phyloP scores from a whole-genome alignment of 37 sponge, comb jelly and placozoan species.

The Eunapius fragilis region DNA sequence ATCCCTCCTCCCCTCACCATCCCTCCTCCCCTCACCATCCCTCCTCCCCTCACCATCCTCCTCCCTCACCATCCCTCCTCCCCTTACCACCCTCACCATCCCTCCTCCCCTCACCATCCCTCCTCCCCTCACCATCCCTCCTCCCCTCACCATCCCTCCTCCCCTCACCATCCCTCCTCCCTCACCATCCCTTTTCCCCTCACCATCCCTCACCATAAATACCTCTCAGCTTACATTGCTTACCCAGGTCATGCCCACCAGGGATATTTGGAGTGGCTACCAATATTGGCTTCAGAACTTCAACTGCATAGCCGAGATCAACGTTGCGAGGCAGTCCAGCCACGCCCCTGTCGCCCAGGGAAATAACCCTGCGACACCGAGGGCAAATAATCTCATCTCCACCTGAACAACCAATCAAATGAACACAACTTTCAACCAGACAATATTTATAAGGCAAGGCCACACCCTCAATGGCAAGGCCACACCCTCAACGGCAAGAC shows the following conservation, averaged over 20 bases:
- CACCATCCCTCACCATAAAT: too few species aligned
- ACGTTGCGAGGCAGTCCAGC: constrained; percentile 35
- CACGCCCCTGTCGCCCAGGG: constrained; percentile 10
- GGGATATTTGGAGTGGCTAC: background rate
- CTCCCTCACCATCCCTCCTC: too few species aligned
- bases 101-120: too few species aligned
- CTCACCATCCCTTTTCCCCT: background rate
- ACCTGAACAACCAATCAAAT: background rate
- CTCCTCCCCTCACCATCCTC: too few species aligned
- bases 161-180: background rate
- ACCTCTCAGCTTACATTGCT: background rate
- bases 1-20: background rate
- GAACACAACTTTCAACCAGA: background rate
- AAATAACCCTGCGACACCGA: constrained; percentile 25
- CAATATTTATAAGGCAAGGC: background rate
- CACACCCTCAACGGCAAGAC: background rate
- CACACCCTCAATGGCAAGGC: background rate
- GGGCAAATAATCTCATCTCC: constrained; percentile 35
- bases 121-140: too few species aligned
- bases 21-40: background rate
- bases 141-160: background rate
- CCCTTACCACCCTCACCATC: too few species aligned
- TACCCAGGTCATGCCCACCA: background rate
- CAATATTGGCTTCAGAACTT: constrained; percentile 1
- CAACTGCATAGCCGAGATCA: constrained; percentile 16